Evolutionary conservation across 2,888 invertebrate species (phyloP), one percentile per base, ranked within the genome.

Genomic region (Acanthococcus lagerstroemiae): DNA sequence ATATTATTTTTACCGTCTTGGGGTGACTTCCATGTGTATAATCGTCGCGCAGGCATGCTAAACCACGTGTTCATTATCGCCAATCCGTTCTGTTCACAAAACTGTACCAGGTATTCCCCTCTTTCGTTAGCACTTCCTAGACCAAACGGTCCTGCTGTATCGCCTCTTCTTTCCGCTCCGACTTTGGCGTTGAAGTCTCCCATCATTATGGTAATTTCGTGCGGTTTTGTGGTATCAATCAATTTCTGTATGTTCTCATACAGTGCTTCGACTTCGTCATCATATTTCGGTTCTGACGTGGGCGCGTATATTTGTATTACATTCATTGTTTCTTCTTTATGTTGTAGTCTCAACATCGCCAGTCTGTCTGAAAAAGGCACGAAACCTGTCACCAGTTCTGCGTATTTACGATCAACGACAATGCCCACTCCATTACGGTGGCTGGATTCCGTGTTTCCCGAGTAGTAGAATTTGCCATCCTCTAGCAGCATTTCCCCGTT

Each of bases 21-120:
- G 24, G 70, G 70, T 21, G 70, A 70, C 61, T 66, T 71, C 71
- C 71, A 72, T 15, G 72, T 45, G 21, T 50, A 50, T 37, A 30
- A 17, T 15, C 24, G 55, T 45, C 57, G 55, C 27, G 56, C 26
- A 22, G 45, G 57, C 6, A 56, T 37, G 21, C 55, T 37, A 46
- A 57, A 66, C 48, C 26, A 58, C 58, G 66, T 66, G 26, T 66
- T 66, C 44, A 55, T 56, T 24, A 65, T 24, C 30, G 44, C 44
- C 19, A 45, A 19, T 9, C 24, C 17, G 26, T 65, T 65, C 55
- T 46, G 26, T 26, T 30, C 17, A 46, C 65, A 57, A 30, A 66
- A 66, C 25, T 66, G 25, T 37, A 46, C 21, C 5, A 66, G 44
- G 25, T 2, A 12, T 15, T 57, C 57, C n/a, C 56, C 56, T 66